phyloP scores from a whole-genome alignment of 2,888 invertebrate species.

The Lepetodrilus schrolli region DNA sequence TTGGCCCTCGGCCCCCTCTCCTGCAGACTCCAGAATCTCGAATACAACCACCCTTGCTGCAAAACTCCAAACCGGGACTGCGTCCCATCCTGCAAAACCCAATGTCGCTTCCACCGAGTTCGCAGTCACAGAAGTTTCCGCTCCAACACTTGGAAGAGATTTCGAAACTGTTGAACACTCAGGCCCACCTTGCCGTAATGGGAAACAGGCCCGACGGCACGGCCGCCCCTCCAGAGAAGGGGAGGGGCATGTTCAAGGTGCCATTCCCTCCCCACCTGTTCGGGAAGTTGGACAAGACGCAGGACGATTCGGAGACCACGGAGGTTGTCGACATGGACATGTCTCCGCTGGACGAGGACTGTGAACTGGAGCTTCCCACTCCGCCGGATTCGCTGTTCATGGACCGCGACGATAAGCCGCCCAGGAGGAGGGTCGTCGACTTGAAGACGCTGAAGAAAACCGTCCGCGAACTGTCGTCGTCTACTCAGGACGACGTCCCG shows the following conservation, averaged over 20 bases:
- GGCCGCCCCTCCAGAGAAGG: slow-evolving; percentile 30
- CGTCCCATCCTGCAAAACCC: neutral
- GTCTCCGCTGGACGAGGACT: slow-evolving; percentile 69
- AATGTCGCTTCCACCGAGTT: neutral
- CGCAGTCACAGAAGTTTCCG: slow-evolving; percentile 29
- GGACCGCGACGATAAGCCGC: slow-evolving; percentile 10
- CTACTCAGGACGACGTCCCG: slow-evolving; percentile 61
- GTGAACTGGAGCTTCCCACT: slow-evolving; percentile 63
- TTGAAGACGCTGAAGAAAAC: slow-evolving; percentile 53
- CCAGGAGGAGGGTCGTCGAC: slow-evolving; percentile 40
- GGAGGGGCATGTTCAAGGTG: slow-evolving; percentile 59
- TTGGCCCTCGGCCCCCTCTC: slow-evolving; percentile 19
- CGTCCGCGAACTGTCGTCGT: slow-evolving; percentile 50
- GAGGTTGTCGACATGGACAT: slow-evolving; percentile 82
- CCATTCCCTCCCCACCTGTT: slow-evolving; percentile 59
- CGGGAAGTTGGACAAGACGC: slow-evolving; percentile 37
- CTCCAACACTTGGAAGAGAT: slow-evolving; percentile 52
- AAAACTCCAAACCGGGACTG: neutral
- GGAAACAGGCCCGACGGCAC: neutral
- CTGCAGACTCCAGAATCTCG: slow-evolving; percentile 29
- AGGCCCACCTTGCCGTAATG: slow-evolving; percentile 46
- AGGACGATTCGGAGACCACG: slow-evolving; percentile 62
- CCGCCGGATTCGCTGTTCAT: slow-evolving; percentile 38
- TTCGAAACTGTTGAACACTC: slow-evolving; percentile 64
- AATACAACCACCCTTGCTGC: too few species aligned